Evolutionary conservation across 2,888 invertebrate species (phyloP).

Genomic region (Psylliodes chrysocephalus): DNA sequence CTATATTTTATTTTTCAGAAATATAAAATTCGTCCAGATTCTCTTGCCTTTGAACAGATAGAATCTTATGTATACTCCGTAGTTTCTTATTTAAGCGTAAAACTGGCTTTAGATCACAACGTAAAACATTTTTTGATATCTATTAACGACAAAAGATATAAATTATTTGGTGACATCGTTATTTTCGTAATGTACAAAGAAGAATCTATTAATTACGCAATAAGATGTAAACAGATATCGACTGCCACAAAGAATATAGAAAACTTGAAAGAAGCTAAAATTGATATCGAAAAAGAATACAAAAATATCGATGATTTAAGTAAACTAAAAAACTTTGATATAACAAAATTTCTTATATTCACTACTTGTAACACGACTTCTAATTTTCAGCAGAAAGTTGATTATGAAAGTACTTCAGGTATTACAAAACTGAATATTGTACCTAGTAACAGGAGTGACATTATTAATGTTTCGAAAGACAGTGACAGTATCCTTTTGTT

Average conservation of each 20-base stretch:
- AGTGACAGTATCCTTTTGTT: constrained; percentile 36
- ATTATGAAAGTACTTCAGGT: neutral
- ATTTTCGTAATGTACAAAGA: constrained; percentile 34
- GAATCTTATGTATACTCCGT: constrained; percentile 39
- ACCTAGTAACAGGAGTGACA: constrained; percentile 29
- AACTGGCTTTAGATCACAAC: constrained; percentile 38
- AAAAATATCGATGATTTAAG: constrained; percentile 20
- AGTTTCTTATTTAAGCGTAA: constrained; percentile 44
- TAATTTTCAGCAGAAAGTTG: constrained; percentile 16
- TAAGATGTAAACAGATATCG: constrained; percentile 40
- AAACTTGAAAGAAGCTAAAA: constrained; percentile 33
- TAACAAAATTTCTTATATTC: constrained; percentile 38
- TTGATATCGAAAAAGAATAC: constrained; percentile 37
- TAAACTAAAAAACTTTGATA: constrained; percentile 17
- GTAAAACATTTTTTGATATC: constrained; percentile 38
- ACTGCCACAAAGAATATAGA: constrained; percentile 24
- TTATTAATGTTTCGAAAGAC: constrained; percentile 36
- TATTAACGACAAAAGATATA: constrained; percentile 45
- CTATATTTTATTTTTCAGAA: constrained; percentile 43
- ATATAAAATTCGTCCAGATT: constrained; percentile 39
- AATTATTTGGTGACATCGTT: constrained; percentile 46
- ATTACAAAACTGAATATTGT: constrained; percentile 1
- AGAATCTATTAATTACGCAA: constrained; percentile 31
- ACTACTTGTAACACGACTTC: constrained; percentile 32
- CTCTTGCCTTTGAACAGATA: constrained; percentile 16